Percentiles rank a stretch among this genome's conserved stretches.
Conservation (phyloP, 2,888 invertebrate genomes). For the Lasioglossum villosulum region DNA sequence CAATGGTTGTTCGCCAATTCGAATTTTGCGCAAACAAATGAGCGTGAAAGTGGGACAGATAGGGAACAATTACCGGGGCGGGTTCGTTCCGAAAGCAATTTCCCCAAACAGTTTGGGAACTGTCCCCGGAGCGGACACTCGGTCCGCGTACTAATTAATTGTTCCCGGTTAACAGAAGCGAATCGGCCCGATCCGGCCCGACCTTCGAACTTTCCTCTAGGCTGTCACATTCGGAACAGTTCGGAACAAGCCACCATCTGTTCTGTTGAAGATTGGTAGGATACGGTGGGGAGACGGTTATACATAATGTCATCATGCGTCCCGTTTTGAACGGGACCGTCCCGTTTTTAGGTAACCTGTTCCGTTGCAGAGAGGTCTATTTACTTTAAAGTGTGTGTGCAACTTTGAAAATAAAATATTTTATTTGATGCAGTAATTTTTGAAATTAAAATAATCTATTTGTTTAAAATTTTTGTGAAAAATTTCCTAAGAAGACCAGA, state of each 20-base stretch:
- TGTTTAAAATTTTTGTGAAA: too few relatives aligned
- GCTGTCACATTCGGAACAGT: neutral
- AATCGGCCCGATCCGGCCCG: neutral
- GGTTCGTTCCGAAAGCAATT: slow-evolving; percentile 22
- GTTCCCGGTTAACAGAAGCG: slow-evolving; percentile 2
- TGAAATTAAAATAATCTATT: too few relatives aligned
- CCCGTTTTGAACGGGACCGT: too few relatives aligned
- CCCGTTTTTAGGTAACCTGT: too few relatives aligned
- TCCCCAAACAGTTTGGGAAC: slow-evolving; percentile 4
- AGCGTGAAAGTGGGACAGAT: neutral
- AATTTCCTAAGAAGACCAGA: too few relatives aligned
- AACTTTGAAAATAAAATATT: too few relatives aligned
- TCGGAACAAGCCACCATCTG: neutral
- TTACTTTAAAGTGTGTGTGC: too few relatives aligned
- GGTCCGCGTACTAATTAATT: slow-evolving; percentile 6
- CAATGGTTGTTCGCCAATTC: neutral
- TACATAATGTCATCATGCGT: too few relatives aligned
- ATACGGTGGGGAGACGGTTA: neutral
- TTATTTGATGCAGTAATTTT: too few relatives aligned
- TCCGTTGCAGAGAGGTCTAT: too few relatives aligned
- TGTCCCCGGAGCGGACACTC: neutral
- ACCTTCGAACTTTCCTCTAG: slow-evolving; percentile 4
- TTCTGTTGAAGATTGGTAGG: neutral
- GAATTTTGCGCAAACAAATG: slow-evolving; percentile 1
- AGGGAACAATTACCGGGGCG: neutral